phyloP scores from a whole-genome alignment of 1,140 invertebrate genomes.

The Brachionus asplanchnoidis region DNA sequence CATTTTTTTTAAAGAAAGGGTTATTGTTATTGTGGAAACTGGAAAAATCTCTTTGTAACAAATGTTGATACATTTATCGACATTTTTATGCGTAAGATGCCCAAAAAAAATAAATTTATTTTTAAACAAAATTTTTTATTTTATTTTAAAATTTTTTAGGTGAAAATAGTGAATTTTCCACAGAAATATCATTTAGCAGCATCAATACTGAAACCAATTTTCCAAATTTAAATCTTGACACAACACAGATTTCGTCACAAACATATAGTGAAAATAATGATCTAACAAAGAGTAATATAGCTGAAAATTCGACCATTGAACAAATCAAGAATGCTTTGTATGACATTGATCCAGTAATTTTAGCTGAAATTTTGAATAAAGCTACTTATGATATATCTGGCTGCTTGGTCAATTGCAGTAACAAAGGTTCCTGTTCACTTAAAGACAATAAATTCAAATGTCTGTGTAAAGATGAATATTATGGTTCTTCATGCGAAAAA shows the following conservation, averaged over 20 bases:
- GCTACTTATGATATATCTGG: background rate
- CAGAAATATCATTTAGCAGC: no score
- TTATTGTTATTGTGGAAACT: background rate
- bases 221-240: no score
- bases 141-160: no score
- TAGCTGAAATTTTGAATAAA: background rate
- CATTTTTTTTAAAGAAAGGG: background rate
- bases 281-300: background rate
- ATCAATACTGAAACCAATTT: no score
- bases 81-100: no score
- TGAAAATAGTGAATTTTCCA: no score
- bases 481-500: background rate
- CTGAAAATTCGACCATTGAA: background rate
- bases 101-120: no score
- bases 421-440: background rate
- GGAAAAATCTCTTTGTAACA: no score
- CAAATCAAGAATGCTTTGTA: background rate
- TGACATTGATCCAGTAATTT: background rate
- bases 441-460: background rate
- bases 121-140: no score
- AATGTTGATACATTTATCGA: no score
- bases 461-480: background rate
- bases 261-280: no score
- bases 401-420: slow-evolving; percentile 9
- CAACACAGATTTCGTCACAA: no score